Conservation (phyloP, 2,113 vertebrate species). For the Malurus melanocephalus region DNA sequence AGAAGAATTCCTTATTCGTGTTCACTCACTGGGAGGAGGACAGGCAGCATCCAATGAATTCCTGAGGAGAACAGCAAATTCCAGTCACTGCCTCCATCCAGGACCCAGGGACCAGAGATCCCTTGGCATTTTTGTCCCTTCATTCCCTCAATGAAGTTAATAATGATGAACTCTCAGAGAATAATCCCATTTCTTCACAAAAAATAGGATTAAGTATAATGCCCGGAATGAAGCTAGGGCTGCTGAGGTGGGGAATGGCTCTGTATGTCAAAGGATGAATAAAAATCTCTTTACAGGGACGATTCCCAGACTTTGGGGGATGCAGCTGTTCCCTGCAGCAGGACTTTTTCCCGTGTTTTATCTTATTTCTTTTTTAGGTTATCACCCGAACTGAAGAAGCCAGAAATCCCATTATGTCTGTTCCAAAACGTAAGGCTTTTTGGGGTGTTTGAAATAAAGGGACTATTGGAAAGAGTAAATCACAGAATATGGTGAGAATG, state of each 20-base stretch:
- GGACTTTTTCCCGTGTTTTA: rapidly evolving
- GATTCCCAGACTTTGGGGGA: not conserved
- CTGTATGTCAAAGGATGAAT: not conserved
- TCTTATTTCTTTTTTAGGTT: not conserved
- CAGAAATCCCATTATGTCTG: not conserved
- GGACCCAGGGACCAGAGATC: not conserved
- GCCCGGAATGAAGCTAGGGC: not conserved
- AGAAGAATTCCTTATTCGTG: not conserved
- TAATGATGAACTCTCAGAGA: slow-evolving; percentile 1
- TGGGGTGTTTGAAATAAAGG: not conserved
- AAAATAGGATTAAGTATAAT: not conserved
- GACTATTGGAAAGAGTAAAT: not conserved
- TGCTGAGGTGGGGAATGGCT: not conserved
- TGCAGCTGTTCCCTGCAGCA: not conserved
- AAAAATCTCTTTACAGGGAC: not conserved
- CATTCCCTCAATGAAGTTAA: not conserved
- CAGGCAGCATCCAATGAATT: not conserved
- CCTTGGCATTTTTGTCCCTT: not conserved
- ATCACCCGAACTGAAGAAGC: not conserved
- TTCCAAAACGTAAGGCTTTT: not conserved
- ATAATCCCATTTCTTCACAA: not conserved
- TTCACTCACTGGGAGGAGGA: not conserved
- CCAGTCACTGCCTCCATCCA: not conserved
- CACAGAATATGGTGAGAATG: not conserved
- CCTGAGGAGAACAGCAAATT: not conserved